Evolutionary conservation across 2,888 invertebrate genomes (phyloP).

Genomic region (Gryllus longicercus): DNA sequence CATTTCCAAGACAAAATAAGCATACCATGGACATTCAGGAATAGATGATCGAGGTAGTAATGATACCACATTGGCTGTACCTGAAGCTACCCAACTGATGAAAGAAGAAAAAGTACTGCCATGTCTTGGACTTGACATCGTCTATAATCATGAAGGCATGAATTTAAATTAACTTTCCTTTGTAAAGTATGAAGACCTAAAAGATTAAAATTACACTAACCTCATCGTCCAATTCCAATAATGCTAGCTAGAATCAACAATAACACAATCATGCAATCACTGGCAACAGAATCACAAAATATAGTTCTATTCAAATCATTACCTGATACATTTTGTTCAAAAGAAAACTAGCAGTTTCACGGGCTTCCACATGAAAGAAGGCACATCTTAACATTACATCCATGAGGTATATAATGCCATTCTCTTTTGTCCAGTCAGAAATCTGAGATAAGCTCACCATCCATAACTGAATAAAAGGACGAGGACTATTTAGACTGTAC

Average conservation of each 20-base stretch:
- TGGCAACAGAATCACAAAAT: too few species aligned
- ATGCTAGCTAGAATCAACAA: slow-evolving; percentile 24
- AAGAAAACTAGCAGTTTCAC: slow-evolving; percentile 48
- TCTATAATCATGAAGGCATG: slow-evolving; percentile 37
- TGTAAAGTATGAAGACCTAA: neutral
- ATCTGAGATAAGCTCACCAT: slow-evolving; percentile 63
- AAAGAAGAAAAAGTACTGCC: slow-evolving; percentile 46
- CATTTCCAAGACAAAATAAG: slow-evolving; percentile 62
- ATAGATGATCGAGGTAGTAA: slow-evolving; percentile 45
- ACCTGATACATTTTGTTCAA: slow-evolving; percentile 53
- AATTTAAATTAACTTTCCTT: slow-evolving; percentile 18
- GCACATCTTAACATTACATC: slow-evolving; percentile 64
- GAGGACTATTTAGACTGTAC: slow-evolving; percentile 54
- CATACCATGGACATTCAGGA: slow-evolving; percentile 62
- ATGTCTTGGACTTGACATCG: slow-evolving; percentile 39
- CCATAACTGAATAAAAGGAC: slow-evolving; percentile 64
- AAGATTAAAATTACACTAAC: slow-evolving; percentile 28
- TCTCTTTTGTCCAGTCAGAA: slow-evolving; percentile 63
- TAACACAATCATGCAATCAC: neutral
- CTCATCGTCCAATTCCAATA: slow-evolving; percentile 28
- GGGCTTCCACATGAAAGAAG: slow-evolving; percentile 59
- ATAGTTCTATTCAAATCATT: slow-evolving; percentile 36
- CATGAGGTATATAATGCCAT: slow-evolving; percentile 62
- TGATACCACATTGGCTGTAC: slow-evolving; percentile 44
- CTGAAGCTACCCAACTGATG: slow-evolving; percentile 47